phyloP scores from a whole-genome alignment of 2,113 vertebrate species.

The Hippoglossus stenolepis region DNA sequence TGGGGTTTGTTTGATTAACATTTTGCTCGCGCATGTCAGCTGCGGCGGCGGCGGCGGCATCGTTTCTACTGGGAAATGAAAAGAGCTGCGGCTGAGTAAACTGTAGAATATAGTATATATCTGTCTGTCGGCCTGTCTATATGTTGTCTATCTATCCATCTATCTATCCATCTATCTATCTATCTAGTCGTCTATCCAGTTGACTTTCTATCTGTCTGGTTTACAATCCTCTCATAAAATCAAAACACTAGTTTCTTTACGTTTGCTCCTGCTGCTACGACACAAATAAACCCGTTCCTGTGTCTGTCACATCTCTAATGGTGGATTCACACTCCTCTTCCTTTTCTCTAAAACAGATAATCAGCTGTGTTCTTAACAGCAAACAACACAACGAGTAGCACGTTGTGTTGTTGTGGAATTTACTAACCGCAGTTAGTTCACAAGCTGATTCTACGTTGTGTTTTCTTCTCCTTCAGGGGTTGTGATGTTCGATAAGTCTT shows the following conservation, averaged over 20 bases:
- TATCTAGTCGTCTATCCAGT: neutral
- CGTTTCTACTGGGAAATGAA: conserved; percentile 59
- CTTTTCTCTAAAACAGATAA: conserved; percentile 22
- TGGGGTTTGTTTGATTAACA: conserved; percentile 79
- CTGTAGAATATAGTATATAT: neutral
- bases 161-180: neutral
- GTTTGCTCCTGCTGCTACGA: no score
- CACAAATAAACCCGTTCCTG: conserved; percentile 13
- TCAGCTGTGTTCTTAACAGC: conserved; percentile 17
- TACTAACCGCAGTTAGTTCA: conserved; percentile 5
- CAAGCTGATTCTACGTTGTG: conserved; percentile 10
- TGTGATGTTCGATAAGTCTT: neutral
- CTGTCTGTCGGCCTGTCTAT: conserved; percentile 3
- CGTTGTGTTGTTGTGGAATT: conserved; percentile 9
- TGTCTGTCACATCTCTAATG: conserved; percentile 13
- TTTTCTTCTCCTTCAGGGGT: neutral
- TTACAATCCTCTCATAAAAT: no score
- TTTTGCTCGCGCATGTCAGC: conserved; percentile 66
- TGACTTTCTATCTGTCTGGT: no score
- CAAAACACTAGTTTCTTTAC: conserved; percentile 1
- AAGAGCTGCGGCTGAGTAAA: conserved; percentile 41
- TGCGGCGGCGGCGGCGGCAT: conserved; percentile 57
- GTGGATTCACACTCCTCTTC: conserved; percentile 13
- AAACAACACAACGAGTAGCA: neutral
- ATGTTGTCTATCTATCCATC: conserved; percentile 8